Conservation (phyloP, 1,140 invertebrate species). For the Popillia japonica region DNA sequence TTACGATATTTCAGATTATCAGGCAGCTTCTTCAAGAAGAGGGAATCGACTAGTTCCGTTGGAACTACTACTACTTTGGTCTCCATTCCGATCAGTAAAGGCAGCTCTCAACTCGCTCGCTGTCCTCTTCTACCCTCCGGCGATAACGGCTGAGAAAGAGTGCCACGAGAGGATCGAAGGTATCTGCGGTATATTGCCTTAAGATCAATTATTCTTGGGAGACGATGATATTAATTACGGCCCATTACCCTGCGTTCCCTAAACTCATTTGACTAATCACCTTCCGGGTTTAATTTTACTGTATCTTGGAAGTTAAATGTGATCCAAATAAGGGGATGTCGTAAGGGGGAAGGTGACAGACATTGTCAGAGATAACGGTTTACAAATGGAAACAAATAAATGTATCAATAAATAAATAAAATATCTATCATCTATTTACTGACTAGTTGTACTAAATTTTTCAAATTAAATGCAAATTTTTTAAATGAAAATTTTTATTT, state of each 20-base stretch:
- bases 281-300: too few relatives aligned
- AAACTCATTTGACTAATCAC: too few relatives aligned
- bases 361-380: too few relatives aligned
- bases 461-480: too few relatives aligned
- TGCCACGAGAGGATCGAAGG: slow-evolving; percentile 48
- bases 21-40: slow-evolving; percentile 47
- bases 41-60: slow-evolving; percentile 49
- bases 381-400: too few relatives aligned
- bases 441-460: too few relatives aligned
- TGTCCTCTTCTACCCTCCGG: slow-evolving; percentile 40
- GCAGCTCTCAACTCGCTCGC: slow-evolving; percentile 42
- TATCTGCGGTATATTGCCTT: background rate
- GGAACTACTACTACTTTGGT: slow-evolving; percentile 49
- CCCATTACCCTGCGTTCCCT: background rate
- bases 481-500: too few relatives aligned
- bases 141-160: slow-evolving; percentile 45
- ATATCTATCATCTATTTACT: too few relatives aligned
- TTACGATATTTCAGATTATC: slow-evolving; percentile 45
- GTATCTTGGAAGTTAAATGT: too few relatives aligned
- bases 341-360: too few relatives aligned
- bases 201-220: slow-evolving; percentile 7
- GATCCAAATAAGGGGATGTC: background rate
- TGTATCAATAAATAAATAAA: too few relatives aligned
- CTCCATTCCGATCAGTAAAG: slow-evolving; percentile 41
- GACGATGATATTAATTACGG: slow-evolving; percentile 6